Percentiles rank a stretch among this genome's conserved stretches.
phyloP scores from a whole-genome alignment of 2,797 vertebrate species.

The Gallinago nigripennis region DNA sequence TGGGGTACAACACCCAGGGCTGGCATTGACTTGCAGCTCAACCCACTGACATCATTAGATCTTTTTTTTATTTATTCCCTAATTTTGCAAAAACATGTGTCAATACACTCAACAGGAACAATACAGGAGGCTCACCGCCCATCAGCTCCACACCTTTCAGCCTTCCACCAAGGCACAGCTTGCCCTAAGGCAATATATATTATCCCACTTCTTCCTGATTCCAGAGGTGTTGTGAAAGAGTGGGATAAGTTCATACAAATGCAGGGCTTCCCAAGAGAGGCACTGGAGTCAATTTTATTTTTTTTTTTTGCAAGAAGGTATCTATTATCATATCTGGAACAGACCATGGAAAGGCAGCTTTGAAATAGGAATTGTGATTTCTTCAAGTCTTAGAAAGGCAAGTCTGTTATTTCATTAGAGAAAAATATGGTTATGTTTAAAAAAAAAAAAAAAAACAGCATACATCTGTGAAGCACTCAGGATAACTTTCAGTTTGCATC shows the following conservation, averaged over 20 bases:
- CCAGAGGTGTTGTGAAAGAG: background rate
- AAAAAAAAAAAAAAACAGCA: background rate
- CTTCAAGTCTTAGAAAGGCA: background rate
- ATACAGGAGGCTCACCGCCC: background rate
- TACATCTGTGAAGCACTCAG: background rate
- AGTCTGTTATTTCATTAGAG: background rate
- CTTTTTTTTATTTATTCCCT: background rate
- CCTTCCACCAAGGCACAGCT: background rate
- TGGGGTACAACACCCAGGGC: background rate
- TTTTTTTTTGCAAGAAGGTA: background rate
- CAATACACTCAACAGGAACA: background rate
- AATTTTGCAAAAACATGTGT: background rate
- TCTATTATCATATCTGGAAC: background rate
- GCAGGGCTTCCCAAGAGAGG: background rate
- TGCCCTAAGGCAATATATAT: background rate
- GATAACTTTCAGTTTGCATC: background rate
- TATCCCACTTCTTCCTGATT: background rate
- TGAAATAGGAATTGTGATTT: background rate
- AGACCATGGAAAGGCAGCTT: background rate
- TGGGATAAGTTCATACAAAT: background rate
- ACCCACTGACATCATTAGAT: rapidly evolving
- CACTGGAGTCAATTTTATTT: background rate
- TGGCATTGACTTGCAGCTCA: background rate
- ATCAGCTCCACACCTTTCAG: background rate
- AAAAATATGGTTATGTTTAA: background rate